Base-by-base conservation (phyloP, 1,140 invertebrate species). In the Triops longicaudatus region DNA sequence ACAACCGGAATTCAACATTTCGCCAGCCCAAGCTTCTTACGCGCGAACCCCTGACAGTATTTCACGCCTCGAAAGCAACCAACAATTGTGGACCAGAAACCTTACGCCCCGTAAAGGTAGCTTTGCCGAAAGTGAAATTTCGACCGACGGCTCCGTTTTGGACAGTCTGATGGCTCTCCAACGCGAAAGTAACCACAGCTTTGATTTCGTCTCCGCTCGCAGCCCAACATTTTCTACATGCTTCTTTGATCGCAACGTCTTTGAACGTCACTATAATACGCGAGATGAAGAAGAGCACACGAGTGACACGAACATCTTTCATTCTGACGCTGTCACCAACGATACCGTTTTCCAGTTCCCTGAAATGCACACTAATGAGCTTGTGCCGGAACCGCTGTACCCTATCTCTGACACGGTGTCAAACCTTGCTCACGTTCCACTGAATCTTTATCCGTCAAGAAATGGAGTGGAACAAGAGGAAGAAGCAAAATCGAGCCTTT, bases 341-440 rank as follows among this genome's bases (percentile, higher is more conserved):
- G 22, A 22, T 6, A 63, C 50, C 50, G 50, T 63, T 63, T 63
- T 63, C 50, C 14, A 17, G 50, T 63, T 63, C 22, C 50, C 50
- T 22, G 22, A n/a, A 63, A 63, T 14, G 50, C 50, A 63, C 50
- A 63, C 50, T 63, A 63, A 63, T 63, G 50, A 63, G 50, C 50
- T 22, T 2, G 2, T 37, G 50, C 50, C 14, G 17, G 50, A 11
- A 63, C 10, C 14, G 14, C 50, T 63, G 50, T 22, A 17, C 17
- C 50, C 9, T 22, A 7, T 63, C 50, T 22, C 50, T 11, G 14
- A n/a, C 50, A 14, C 22, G 14, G 50, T 17, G 50, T 5, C 50
- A 17, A 63, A 63, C 50, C 17, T 17, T 63, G 14, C 50, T 63
- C 50, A 63, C 50, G 50, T 63, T 63, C 50, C 14, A 63, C 14